Evolutionary conservation across 2,797 vertebrate genomes (phyloP).

Genomic region (Naso thynnoides): DNA sequence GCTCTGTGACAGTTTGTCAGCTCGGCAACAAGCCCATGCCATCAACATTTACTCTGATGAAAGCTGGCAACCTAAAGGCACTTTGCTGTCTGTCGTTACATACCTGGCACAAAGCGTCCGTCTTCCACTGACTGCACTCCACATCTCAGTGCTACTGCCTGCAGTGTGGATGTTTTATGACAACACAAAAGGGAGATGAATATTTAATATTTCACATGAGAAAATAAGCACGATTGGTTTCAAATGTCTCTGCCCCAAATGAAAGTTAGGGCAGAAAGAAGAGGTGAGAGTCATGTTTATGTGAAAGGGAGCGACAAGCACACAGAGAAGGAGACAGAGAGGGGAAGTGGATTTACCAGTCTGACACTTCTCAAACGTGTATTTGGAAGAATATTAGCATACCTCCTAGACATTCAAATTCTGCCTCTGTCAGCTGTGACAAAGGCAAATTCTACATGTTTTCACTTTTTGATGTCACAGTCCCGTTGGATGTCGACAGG

Average conservation of each 20-base stretch:
- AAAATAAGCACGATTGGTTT: constrained; percentile 38
- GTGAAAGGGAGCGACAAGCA: constrained; percentile 24
- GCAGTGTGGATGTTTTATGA: constrained; percentile 39
- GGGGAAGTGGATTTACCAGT: constrained; percentile 31
- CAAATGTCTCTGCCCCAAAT: constrained; percentile 41
- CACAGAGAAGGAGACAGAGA: constrained; percentile 18
- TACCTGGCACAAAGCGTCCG: constrained; percentile 36
- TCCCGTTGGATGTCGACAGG: constrained; percentile 9
- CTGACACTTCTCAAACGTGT: constrained; percentile 61
- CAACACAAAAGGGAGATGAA: constrained; percentile 56
- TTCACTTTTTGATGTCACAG: constrained; percentile 33
- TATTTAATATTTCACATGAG: constrained; percentile 76
- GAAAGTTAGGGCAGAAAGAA: constrained; percentile 27
- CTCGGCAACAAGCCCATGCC: constrained; percentile 74
- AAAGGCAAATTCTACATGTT: constrained; percentile 39
- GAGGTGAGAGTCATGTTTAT: constrained; percentile 10
- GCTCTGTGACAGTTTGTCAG: constrained; percentile 73
- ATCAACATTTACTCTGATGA: constrained; percentile 75
- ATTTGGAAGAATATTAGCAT: constrained; percentile 56
- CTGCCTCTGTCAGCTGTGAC: constrained; percentile 43
- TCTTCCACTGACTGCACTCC: constrained; percentile 27
- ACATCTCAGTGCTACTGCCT: constrained; percentile 34
- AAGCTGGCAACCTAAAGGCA: constrained; percentile 72
- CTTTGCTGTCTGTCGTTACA: constrained; percentile 59
- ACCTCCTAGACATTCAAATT: constrained; percentile 51